phyloP scores from a whole-genome alignment of 1,140 invertebrate species.

The Kradibia gibbosae region DNA sequence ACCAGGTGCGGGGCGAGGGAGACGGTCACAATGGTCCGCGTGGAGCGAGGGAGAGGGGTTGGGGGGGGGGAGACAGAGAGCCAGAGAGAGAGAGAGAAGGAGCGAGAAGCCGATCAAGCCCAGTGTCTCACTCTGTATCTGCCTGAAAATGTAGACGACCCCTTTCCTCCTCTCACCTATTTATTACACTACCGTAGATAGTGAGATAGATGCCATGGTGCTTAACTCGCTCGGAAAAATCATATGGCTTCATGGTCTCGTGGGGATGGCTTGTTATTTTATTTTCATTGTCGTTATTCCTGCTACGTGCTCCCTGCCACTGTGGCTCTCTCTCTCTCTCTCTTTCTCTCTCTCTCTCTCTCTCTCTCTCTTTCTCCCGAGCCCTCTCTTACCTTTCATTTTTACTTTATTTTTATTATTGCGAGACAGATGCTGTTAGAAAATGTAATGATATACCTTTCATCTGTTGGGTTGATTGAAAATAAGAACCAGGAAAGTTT shows the following conservation, averaged over 20 bases:
- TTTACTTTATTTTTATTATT: not conserved
- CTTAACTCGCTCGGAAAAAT: not conserved
- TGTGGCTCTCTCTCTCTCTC: too few relatives aligned
- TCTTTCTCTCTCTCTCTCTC: not conserved
- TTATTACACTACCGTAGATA: not conserved
- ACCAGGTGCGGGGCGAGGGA: not conserved
- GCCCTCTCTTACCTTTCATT: not conserved
- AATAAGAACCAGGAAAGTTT: not conserved
- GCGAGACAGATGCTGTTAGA: conserved; percentile 2
- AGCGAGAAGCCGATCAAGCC: not conserved
- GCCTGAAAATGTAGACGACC: not conserved
- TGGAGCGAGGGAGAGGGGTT: conserved; percentile 2
- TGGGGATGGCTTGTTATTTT: not conserved
- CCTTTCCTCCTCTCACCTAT: not conserved
- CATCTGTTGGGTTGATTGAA: not conserved
- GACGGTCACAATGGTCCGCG: too few relatives aligned
- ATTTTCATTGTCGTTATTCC: not conserved
- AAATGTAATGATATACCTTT: not conserved
- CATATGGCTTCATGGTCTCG: not conserved
- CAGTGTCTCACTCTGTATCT: conserved; percentile 14
- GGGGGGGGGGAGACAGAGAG: not conserved
- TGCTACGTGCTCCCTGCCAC: not conserved
- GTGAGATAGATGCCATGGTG: not conserved
- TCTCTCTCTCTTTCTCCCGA: not conserved
- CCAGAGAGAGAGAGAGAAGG: not conserved